Evolutionary conservation across 1,140 invertebrate genomes (phyloP), one percentile per base, ranked within the genome.

Genomic region (Drosophila paulistorum): DNA sequence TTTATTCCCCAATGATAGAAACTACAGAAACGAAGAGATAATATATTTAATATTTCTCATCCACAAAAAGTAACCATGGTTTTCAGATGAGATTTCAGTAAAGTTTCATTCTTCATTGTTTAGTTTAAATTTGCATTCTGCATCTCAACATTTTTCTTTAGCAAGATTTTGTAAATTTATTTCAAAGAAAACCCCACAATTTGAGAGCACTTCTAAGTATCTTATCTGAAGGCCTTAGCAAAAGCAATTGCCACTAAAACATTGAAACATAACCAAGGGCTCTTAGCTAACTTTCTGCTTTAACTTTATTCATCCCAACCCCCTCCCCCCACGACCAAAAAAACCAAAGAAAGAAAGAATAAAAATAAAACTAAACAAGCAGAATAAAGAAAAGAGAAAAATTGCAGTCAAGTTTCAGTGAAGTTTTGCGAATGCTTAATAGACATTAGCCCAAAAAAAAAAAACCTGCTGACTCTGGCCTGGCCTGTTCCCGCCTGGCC

Each of bases 261-360:
- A 76, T 59, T 76, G 73, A 64, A 76, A 76, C 74, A 76, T 76
- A 77, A 37, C 74, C 73, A 60, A 76, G 66, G 58, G 74, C 73
- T 68, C 74, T 76, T 76, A 76, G 76, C 74, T 60, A 65, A 73
- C 74, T 75, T n/a, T 73, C 54, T 64, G 66, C 59, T 61, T 58
- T 11, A 76, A 76, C 73, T 76, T 76, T 76, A 74, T 61, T 9
- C 74, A 76, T 76, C 76, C 54, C 54, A 68, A 3, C 26, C 59
- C 23, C 23, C 3, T 4, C 23, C 23, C 2, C 23, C 23, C 23
- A 26, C 17, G 17, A 17, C 30, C 74, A 75, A 62, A 62, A 65
- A 14, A 17, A 68, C 60, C 30, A 7, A n/a, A 35, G 11, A 7
- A 14, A 10, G 13, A 26, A 26, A 3, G 42, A 10, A 57, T 33